A percentile compares a stretch with the other conserved stretches of the same genome.
Conservation (phyloP, 2,797 vertebrate genomes). For the Darevskia nairensis region DNA sequence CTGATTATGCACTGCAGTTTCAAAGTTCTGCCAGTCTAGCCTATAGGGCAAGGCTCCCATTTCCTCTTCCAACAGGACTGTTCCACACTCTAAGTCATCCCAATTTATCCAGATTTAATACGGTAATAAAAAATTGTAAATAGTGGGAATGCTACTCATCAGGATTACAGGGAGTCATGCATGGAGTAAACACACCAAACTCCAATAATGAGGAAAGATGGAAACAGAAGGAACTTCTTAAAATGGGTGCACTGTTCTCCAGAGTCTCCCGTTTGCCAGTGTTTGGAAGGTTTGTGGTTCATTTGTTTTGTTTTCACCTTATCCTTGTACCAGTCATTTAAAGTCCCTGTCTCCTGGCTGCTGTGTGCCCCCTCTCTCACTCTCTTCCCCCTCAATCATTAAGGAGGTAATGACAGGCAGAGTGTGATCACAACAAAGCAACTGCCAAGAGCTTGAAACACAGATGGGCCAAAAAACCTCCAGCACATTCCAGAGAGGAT, state of each 20-base stretch:
- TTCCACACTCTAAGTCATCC: not conserved
- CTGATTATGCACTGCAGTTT: slow-evolving; percentile 5
- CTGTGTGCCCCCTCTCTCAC: not conserved
- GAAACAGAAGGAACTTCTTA: not conserved
- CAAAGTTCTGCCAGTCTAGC: slow-evolving; percentile 4
- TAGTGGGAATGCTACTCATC: slow-evolving; percentile 18
- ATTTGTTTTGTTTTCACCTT: not conserved
- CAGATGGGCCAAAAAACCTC: slow-evolving; percentile 20
- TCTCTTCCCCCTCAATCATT: slow-evolving; percentile 12
- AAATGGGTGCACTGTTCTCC: not conserved
- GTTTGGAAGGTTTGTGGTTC: not conserved
- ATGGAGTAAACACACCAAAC: not conserved
- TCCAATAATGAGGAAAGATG: not conserved
- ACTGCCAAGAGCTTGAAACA: slow-evolving; percentile 24
- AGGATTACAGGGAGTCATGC: not conserved
- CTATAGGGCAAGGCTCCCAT: not conserved
- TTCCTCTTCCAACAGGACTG: not conserved
- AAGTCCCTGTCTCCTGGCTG: not conserved
- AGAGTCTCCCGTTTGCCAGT: not conserved
- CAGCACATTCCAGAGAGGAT: not conserved
- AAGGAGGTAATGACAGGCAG: slow-evolving; percentile 22
- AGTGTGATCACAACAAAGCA: slow-evolving; percentile 17
- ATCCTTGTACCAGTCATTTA: slow-evolving; percentile 15
- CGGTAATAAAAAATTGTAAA: not conserved
- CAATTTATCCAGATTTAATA: not conserved